Percentiles rank a stretch among this genome's conserved stretches.
These are phyloP conservation scores for Tetranychus piercei DNA, from an alignment of 2,888 invertebrate species.

Conservation along the genomic window DNA sequence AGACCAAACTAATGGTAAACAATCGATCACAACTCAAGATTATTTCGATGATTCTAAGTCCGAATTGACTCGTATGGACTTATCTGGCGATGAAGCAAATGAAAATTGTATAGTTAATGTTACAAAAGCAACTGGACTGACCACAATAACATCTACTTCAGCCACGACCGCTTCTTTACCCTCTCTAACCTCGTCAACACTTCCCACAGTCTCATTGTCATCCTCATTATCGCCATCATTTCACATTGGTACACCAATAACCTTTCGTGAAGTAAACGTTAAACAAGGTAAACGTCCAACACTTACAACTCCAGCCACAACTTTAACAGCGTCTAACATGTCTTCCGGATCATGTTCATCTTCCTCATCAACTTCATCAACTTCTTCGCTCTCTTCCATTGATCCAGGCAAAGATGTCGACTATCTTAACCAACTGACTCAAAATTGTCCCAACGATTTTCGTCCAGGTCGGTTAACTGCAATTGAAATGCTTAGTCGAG, in stretches of 20 bases:
- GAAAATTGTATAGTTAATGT: neutral
- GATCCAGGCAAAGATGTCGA: neutral
- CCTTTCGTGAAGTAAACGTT: neutral
- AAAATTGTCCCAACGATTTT: slow-evolving; percentile 24
- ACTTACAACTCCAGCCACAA: neutral
- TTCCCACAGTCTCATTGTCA: neutral
- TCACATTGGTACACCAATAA: neutral
- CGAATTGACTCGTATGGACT: neutral
- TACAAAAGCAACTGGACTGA: neutral
- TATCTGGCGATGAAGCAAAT: neutral
- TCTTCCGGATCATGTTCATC: neutral
- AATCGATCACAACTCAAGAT: neutral
- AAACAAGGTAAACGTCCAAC: neutral
- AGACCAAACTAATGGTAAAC: neutral
- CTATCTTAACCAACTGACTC: neutral
- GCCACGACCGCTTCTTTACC: neutral
- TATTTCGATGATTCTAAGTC: neutral
- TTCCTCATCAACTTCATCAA: neutral
- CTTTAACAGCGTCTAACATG: neutral
- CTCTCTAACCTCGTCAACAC: neutral
- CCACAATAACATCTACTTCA: neutral
- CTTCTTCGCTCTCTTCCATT: neutral
- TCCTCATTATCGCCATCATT: neutral
- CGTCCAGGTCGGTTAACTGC: slow-evolving; percentile 23
- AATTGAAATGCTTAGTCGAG: slow-evolving; percentile 57